Base-by-base conservation (phyloP, 2,888 invertebrate species). In the Oxytorus armatus region DNA sequence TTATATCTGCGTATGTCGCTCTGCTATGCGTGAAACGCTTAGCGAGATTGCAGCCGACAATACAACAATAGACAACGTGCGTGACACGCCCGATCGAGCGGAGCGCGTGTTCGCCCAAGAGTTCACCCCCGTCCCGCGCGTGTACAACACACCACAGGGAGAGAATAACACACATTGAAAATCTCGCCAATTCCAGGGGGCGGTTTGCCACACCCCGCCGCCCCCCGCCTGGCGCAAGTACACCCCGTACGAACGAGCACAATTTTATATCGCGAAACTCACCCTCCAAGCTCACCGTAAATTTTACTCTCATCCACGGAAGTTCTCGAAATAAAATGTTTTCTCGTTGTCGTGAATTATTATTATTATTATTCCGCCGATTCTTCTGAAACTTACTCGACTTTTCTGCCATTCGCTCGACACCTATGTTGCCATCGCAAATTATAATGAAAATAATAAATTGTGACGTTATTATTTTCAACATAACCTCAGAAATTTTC, bases 31-130 rank as follows among this genome's bases (percentile, higher is more conserved):
- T 86, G 91, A 91, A 91, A 88, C 92, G 92, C 91, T 92, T 92
- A 91, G 92, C 89, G 91, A 89, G 90, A 92, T 92, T 92, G 92
- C 91, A 87, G 86, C 86, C 90, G 91, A 91, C 91, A 91, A 91
- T 90, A 89, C 89, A 87, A 91, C 90, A 91, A 91, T 91, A 85
- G 90, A 89, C 89, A 89, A 86, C 89, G 87, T 89, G 88, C 89
- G 90, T 90, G 91, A 91, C 91, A 91, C 91, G 90, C 90, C 91
- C 90, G 91, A 87, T 88, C 88, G 85, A 87, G 85, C 86, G 77
- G 88, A 85, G 29, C 87, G 86, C 86, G 79, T 84, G 84, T 83
- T 85, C 83, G 84, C 33, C 73, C 74, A 68, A 61, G 72, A 68
- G 59, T 57, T 78, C 78, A 65, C 53, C 75, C 76, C 77, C 77